Evolutionary conservation across 2,888 invertebrate genomes (phyloP).

Genomic region (Dromius quadrimaculatus): DNA sequence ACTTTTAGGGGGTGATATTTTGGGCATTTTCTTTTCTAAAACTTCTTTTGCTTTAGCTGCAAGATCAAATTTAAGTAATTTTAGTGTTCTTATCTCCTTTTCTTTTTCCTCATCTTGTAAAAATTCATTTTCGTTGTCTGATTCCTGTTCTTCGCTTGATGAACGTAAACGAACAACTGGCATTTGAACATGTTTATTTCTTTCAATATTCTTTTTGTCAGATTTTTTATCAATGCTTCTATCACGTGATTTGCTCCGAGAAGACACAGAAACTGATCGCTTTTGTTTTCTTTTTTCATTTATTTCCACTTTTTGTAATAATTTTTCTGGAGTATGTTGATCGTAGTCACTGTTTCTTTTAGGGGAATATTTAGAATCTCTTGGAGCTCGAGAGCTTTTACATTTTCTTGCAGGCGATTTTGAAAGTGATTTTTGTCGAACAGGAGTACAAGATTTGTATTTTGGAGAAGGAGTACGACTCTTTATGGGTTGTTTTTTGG

Average conservation of each 20-base stretch:
- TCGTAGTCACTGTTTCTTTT: background rate
- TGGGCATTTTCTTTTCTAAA: constrained; percentile 71
- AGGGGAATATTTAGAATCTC: background rate
- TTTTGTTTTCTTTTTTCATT: constrained; percentile 26
- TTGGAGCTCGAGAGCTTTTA: too few species aligned
- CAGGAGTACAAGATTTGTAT: constrained; percentile 27
- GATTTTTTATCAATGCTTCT: constrained; percentile 25
- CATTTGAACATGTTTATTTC: constrained; percentile 58
- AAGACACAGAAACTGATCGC: constrained; percentile 4
- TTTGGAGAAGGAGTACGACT: constrained; percentile 44
- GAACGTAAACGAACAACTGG: constrained; percentile 73
- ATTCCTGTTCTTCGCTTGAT: constrained; percentile 72
- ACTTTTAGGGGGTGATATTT: constrained; percentile 54
- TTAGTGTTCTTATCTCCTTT: constrained; percentile 77
- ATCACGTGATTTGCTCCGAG: background rate
- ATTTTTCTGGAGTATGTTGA: background rate
- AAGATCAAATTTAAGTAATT: constrained; percentile 74
- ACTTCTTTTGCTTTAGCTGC: constrained; percentile 80
- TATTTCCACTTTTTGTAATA: background rate
- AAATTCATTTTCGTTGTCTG: constrained; percentile 65
- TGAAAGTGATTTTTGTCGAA: background rate
- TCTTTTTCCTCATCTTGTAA: constrained; percentile 73
- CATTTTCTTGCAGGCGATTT: background rate
- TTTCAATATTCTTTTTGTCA: constrained; percentile 53
- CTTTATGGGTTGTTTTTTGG: constrained; percentile 28